Evolutionary conservation across 2,113 vertebrate genomes (phyloP).

Genomic region (Himantopus leucocephalus): DNA sequence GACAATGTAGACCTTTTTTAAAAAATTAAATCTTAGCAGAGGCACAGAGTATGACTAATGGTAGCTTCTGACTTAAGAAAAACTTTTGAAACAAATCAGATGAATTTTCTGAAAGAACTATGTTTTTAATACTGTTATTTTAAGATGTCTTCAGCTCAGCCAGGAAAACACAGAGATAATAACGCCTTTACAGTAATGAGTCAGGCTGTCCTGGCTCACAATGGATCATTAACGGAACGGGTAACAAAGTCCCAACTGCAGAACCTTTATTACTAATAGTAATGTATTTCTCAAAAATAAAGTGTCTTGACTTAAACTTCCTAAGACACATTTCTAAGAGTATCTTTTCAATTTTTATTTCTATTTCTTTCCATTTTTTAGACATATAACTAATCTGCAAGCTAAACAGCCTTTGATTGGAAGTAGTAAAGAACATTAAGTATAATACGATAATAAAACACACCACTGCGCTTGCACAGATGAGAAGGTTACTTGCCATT

Average conservation of each 20-base stretch:
- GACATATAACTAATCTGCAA: background rate
- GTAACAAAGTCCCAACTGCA: background rate
- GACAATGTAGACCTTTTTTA: background rate
- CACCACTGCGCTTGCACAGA: fast-evolving
- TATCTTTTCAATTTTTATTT: background rate
- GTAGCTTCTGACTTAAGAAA: background rate
- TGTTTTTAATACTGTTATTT: background rate
- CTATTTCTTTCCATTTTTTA: background rate
- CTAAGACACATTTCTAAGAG: background rate
- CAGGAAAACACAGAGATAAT: background rate
- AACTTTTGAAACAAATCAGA: background rate
- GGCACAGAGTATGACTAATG: background rate
- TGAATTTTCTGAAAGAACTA: background rate
- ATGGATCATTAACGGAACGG: background rate
- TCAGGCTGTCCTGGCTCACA: too few relatives aligned
- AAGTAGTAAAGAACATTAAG: background rate
- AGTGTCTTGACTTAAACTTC: background rate
- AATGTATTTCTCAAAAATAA: background rate
- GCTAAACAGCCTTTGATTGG: background rate
- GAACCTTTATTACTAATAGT: background rate
- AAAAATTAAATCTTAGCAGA: background rate
- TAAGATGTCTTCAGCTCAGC: background rate
- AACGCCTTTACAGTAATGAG: background rate
- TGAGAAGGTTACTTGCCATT: background rate
- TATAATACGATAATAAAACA: background rate